Conservation (phyloP, 2,888 invertebrate species). For the Adelognathus sp. region DNA sequence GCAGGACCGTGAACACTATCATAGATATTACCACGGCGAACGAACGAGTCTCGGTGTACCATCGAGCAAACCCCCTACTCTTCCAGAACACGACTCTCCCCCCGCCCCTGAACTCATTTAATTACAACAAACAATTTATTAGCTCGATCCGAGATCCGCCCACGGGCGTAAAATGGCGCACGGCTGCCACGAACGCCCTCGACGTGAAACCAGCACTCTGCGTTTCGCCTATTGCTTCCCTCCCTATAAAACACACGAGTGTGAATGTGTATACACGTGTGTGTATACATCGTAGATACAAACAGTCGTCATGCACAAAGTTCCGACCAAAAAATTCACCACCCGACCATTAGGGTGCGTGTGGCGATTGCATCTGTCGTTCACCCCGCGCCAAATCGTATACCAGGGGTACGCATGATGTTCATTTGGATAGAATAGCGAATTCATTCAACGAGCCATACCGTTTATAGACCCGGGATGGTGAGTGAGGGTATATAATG, state of each 20-base stretch:
- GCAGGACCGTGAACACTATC: constrained; percentile 37
- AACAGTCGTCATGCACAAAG: constrained; percentile 28
- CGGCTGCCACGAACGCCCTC: constrained; percentile 62
- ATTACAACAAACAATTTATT: constrained; percentile 81
- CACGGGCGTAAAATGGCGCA: constrained; percentile 71
- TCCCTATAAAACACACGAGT: neutral
- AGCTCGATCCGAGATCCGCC: constrained; percentile 78
- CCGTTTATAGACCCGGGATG: constrained; percentile 45
- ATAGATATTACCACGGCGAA: constrained; percentile 59
- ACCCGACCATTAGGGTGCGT: constrained; percentile 52
- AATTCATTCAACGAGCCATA: constrained; percentile 56
- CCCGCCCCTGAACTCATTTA: constrained; percentile 79
- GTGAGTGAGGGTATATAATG: neutral
- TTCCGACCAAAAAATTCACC: constrained; percentile 41
- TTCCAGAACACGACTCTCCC: constrained; percentile 78
- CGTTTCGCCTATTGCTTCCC: constrained; percentile 13
- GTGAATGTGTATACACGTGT: neutral
- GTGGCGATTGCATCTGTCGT: constrained; percentile 64
- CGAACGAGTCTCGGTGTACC: constrained; percentile 47
- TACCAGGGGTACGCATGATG: constrained; percentile 39
- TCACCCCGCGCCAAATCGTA: neutral
- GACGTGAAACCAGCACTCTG: constrained; percentile 43
- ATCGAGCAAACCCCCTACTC: constrained; percentile 61
- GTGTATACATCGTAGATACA: constrained; percentile 1
- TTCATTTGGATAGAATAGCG: constrained; percentile 55